These are phyloP conservation scores for Nothocercus julius DNA, from an alignment of 2,113 vertebrate species.

Conservation along the genomic window DNA sequence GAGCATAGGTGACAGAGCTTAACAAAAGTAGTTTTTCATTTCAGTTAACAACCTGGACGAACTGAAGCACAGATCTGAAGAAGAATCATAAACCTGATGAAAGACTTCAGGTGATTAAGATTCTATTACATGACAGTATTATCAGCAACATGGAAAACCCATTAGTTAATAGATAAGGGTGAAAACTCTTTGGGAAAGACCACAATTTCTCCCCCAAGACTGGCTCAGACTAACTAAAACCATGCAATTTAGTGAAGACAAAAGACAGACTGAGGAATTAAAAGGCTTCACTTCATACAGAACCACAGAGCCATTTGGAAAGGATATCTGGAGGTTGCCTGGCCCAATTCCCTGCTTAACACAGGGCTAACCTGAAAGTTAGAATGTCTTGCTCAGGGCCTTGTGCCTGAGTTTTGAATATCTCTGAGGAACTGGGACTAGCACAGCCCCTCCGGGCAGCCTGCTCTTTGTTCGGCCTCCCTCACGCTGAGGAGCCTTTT, in stretches of 20 bases:
- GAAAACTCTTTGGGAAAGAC: neutral
- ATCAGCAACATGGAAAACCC: neutral
- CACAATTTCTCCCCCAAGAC: neutral
- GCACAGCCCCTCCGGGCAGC: neutral
- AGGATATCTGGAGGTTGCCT: neutral
- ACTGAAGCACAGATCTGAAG: neutral
- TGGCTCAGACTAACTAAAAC: neutral
- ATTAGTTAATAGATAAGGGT: neutral
- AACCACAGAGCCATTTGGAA: neutral
- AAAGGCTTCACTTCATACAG: neutral
- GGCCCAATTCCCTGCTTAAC: neutral
- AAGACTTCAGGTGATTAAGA: neutral
- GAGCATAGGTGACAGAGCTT: neutral
- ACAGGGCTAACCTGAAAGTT: neutral
- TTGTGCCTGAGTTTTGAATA: neutral
- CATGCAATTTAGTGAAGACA: neutral
- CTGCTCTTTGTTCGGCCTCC: neutral
- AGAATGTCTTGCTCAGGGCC: neutral
- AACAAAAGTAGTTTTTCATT: neutral
- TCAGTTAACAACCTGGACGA: neutral
- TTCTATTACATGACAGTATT: neutral
- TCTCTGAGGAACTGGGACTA: neutral
- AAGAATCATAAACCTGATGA: neutral
- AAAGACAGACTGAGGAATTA: neutral
- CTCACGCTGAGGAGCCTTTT: neutral